Evolutionary conservation across 2,888 invertebrate genomes (phyloP), one percentile per base, ranked within the genome.

Genomic region (Campaea margaritaria): DNA sequence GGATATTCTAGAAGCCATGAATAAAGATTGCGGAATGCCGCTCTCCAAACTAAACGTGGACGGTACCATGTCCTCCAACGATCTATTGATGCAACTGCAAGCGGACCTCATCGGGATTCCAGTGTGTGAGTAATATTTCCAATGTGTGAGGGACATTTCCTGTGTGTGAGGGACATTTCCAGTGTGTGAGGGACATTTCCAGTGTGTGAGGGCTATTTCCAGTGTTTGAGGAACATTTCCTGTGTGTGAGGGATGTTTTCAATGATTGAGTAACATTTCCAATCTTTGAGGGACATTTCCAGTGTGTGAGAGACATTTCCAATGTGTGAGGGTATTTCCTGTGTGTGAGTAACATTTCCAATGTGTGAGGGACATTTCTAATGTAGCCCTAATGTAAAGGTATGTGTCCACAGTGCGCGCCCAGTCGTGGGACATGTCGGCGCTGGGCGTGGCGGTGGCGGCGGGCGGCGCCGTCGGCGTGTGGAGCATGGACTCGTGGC

Each of bases 1-100:
- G 62, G 99, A 99, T 84, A 96, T 99, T 69, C 87, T 99, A 49
- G 98, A 99, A 85, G 97, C 98, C 0, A 98, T 99, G 97, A 94
- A 97, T 78, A 96, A 96, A 87, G 99, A 99, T 90, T 97, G 97
- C 76, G 97, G 97, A 0, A 93, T 96, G 81, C 95, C 96, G 0
- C 87, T 99, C 15, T 93, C 94, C 0, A 96, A 96, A 74, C 90
- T 99, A 0, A 95, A 98, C 83, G 98, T 99, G 0, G 99, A 99
- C 81, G 99, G 99, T 0, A 96, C 96, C 74, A 96, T 99, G 96
- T 96, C 98, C 0, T 94, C 94, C 7, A 99, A 99, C 82, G 95
- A 95, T 77, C 92, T 98, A 2, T 93, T 99, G 45, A 98, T 99
- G 97, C 99, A 99, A 84, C 81, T 99, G 50, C 99, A 99, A 86